Percentiles rank a stretch among this genome's conserved stretches.
Evolutionary conservation across 2,113 vertebrate genomes (phyloP).

Genomic region (Gambusia affinis): DNA sequence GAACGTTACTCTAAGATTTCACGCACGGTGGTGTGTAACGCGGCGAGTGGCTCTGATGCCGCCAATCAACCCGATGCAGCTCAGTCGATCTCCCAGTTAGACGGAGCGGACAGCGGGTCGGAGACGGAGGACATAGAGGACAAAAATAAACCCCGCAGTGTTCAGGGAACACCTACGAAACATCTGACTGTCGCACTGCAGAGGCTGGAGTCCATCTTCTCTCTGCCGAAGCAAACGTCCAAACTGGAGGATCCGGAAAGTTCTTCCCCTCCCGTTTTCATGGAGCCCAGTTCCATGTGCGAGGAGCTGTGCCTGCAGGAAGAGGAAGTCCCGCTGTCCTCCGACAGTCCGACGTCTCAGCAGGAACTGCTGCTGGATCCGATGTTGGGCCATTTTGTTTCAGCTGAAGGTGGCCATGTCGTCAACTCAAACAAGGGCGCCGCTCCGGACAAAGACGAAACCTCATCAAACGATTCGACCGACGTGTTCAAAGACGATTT

Average conservation of each 20-base stretch:
- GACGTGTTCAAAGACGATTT: constrained; percentile 67
- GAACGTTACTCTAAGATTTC: constrained; percentile 76
- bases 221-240: background rate
- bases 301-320: constrained; percentile 45
- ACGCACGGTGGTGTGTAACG: constrained; percentile 80
- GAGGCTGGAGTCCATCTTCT: constrained; percentile 60
- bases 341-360: constrained; percentile 15
- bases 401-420: constrained; percentile 16
- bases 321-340: constrained; percentile 52
- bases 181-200: constrained; percentile 45
- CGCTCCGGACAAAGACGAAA: constrained; percentile 18
- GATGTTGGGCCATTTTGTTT: constrained; percentile 57
- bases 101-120: constrained; percentile 86
- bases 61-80: constrained; percentile 58
- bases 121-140: constrained; percentile 82
- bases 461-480: constrained; percentile 50
- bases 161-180: constrained; percentile 64
- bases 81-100: constrained; percentile 84
- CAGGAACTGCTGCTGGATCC: constrained; percentile 60
- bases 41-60: constrained; percentile 48
- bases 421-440: background rate
- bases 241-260: constrained; percentile 14
- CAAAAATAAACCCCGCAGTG: constrained; percentile 4
- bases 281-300: constrained; percentile 22
- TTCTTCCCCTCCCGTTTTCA: constrained; percentile 10